phyloP scores from a whole-genome alignment of 1,140 invertebrate genomes.

The Lucilia cuprina region DNA sequence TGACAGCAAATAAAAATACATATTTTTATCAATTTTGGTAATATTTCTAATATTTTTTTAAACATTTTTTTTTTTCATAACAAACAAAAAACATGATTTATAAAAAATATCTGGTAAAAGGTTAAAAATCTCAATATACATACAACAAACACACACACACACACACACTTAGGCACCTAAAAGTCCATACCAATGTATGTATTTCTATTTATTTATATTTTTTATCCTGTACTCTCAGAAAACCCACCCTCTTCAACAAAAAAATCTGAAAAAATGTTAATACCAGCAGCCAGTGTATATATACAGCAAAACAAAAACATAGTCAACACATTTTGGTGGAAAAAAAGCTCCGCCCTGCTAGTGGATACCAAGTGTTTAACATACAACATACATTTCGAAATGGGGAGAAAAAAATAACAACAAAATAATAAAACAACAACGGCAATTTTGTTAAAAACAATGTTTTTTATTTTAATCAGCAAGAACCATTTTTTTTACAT shows the following conservation, averaged over 20 bases:
- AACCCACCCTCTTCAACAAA: not conserved
- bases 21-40: too few species aligned
- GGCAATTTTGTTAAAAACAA: not conserved
- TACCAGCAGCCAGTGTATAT: not conserved
- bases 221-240: not conserved
- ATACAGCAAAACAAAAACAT: not conserved
- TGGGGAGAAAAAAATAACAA: too few species aligned
- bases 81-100: too few species aligned
- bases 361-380: not conserved
- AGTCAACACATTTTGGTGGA: not conserved
- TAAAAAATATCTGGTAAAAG: too few species aligned
- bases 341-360: constrained; percentile 5
- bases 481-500: not conserved
- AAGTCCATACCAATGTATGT: too few species aligned
- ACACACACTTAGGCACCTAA: too few species aligned
- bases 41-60: too few species aligned
- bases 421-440: not conserved
- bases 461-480: constrained; percentile 15
- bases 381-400: too few species aligned
- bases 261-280: not conserved
- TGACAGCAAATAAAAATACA: too few species aligned
- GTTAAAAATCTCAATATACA: too few species aligned
- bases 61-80: too few species aligned
- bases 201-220: not conserved
- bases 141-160: too few species aligned